Base-by-base conservation (phyloP, 2,113 vertebrate species). In the Polypterus bichir region DNA sequence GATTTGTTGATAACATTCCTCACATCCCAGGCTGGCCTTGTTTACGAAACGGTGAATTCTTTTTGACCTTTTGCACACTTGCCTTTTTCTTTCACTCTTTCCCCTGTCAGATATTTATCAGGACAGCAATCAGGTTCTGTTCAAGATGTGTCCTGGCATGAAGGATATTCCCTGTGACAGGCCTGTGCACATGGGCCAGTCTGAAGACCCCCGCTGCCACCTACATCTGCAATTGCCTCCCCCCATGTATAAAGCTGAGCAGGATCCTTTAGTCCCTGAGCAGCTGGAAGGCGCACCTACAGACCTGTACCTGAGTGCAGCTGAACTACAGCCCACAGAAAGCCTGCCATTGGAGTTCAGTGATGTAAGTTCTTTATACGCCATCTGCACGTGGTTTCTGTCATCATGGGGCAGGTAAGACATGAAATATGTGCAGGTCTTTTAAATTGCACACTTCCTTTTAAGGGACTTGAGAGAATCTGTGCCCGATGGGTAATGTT, bases 261-360 rank as follows among this genome's bases (percentile, higher is more conserved):
- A 88, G 78, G 88, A 84, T 2, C 76, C 88, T 54, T 85, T 88
- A 0, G 88, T 86, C 0, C 87, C 88, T 4, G 83, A 91, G 60
- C 86, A 81, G 65, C 81, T 94, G 71, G 81, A 84, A 8, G 76
- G 84, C 0, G 69, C 78, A 2, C 88, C 90, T 75, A 74, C 79
- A 0, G 94, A 98, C 59, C 86, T 97, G 70, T 98, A 97, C 78
- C 75, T 97, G 79, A 98, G 95, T 1, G 88, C 92, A 0, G 94
- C 95, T 0, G 94, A 97, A 79, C 91, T 98, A n/a, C 93, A 97
- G 81, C 95, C 94, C 74, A 91, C 89, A 0, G 95, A 98, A 80
- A 97, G 83, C 62, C 79, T 98, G 49, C 94, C 95, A 3, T 77
- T 97, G 71, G 95, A 98, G 73, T 95, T 98, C 86, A 98, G 93